These are phyloP conservation scores for Adineta ricciae DNA, from an alignment of 2,888 invertebrate genomes.

Conservation along the genomic window DNA sequence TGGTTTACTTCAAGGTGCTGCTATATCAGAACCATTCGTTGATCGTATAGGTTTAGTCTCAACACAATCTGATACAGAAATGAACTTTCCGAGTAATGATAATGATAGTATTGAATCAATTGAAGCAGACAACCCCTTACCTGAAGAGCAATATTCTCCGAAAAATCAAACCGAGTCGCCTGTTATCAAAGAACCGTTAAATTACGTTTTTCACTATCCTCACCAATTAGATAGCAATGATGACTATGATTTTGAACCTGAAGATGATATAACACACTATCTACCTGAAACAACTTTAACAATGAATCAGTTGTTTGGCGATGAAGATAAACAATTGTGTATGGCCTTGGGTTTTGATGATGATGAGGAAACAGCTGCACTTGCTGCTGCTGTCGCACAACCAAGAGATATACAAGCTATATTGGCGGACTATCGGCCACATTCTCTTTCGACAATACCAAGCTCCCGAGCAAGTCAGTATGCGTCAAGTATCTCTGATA, in stretches of 20 bases:
- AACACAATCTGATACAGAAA: background rate
- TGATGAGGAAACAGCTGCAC: background rate
- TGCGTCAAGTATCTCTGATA: background rate
- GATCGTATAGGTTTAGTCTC: background rate
- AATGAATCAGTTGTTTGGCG: background rate
- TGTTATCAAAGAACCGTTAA: background rate
- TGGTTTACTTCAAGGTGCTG: background rate
- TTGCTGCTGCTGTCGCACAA: background rate
- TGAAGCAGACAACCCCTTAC: background rate
- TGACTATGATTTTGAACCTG: background rate
- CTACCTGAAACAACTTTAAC: background rate
- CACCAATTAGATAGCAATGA: background rate
- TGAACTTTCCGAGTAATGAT: background rate
- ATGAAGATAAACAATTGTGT: background rate
- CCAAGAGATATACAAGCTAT: background rate
- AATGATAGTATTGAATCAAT: background rate
- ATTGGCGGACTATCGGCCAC: background rate
- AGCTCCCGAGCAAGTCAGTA: background rate
- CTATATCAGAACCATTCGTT: background rate
- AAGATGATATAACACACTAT: background rate
- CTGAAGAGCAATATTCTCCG: background rate
- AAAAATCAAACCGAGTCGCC: background rate
- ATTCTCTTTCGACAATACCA: background rate
- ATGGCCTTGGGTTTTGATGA: background rate
- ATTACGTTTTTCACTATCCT: slow-evolving; percentile 2